Percentiles rank a stretch among this genome's conserved stretches.
Conservation (phyloP, 2,888 invertebrate genomes). For the Andricus curvator region DNA sequence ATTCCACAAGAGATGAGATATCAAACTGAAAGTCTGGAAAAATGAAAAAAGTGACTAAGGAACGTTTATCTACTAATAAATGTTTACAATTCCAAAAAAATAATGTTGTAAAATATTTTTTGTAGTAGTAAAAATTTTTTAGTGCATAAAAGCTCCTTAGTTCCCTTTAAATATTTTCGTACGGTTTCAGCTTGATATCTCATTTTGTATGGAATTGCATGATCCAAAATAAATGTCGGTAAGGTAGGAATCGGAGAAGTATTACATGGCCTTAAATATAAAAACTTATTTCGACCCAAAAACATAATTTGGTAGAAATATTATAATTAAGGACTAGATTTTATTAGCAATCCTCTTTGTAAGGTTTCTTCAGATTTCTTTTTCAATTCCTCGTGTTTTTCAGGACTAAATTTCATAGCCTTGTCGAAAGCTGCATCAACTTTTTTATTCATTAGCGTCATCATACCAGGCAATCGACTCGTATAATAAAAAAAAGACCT, state of each 20-base stretch:
- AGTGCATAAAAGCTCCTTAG: no score
- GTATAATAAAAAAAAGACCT: constrained; percentile 58
- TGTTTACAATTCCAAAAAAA: no score
- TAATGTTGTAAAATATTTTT: no score
- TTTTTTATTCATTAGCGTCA: constrained; percentile 49
- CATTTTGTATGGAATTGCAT: background rate
- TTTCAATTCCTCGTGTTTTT: constrained; percentile 54
- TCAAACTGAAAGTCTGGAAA: no score
- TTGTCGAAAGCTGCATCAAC: constrained; percentile 50
- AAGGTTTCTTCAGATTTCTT: constrained; percentile 54
- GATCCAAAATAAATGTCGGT: no score
- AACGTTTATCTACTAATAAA: no score
- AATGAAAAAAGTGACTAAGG: no score
- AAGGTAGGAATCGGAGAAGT: no score
- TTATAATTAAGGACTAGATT: background rate
- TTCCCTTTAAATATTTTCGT: no score
- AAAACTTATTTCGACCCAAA: background rate
- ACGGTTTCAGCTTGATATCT: no score
- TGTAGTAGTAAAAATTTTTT: no score
- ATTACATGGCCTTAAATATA: background rate
- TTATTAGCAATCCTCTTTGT: constrained; percentile 5
- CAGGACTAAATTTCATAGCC: constrained; percentile 55
- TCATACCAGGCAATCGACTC: constrained; percentile 51
- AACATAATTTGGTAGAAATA: background rate
- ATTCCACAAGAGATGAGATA: no score